These are phyloP conservation scores for Aythya baeri DNA, from an alignment of 2,113 vertebrate genomes.

Conservation along the genomic window DNA sequence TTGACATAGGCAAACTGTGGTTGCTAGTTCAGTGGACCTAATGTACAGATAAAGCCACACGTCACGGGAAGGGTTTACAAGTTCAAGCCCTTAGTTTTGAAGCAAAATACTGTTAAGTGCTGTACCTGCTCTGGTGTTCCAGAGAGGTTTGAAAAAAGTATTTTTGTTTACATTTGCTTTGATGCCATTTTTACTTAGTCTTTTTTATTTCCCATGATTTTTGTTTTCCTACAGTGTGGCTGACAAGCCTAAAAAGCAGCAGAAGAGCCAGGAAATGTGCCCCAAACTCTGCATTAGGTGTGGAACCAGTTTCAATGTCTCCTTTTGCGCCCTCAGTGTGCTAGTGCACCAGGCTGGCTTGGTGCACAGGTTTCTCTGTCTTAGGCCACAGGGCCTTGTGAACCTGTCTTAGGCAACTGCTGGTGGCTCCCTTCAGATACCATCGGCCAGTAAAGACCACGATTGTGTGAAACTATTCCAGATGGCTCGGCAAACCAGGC, in stretches of 20 bases:
- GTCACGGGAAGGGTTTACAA: not conserved
- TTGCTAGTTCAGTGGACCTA: constrained; percentile 1
- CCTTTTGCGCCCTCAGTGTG: constrained; percentile 71
- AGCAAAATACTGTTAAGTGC: constrained; percentile 37
- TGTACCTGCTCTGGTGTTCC: constrained; percentile 42
- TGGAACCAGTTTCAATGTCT: constrained; percentile 74
- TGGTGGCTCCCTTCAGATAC: not conserved
- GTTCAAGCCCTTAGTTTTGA: constrained; percentile 34
- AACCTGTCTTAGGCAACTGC: not conserved
- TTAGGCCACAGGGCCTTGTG: not conserved
- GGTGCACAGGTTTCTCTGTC: constrained; percentile 33
- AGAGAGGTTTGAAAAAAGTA: constrained; percentile 50
- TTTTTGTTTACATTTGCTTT: constrained; percentile 66
- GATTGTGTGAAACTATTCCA: not conserved
- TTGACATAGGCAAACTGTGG: not conserved
- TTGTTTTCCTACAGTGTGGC: constrained; percentile 77
- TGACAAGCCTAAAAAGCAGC: constrained; percentile 77
- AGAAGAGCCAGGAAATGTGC: constrained; percentile 76
- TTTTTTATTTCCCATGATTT: constrained; percentile 75
- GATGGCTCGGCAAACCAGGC: not conserved
- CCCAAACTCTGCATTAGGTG: constrained; percentile 76
- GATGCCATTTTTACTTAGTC: constrained; percentile 72
- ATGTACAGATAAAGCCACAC: not conserved
- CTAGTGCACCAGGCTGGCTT: constrained; percentile 18
- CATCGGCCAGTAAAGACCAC: not conserved